Base-by-base conservation (phyloP, 2,113 vertebrate genomes). In the Lethenteron camtschaticum region DNA sequence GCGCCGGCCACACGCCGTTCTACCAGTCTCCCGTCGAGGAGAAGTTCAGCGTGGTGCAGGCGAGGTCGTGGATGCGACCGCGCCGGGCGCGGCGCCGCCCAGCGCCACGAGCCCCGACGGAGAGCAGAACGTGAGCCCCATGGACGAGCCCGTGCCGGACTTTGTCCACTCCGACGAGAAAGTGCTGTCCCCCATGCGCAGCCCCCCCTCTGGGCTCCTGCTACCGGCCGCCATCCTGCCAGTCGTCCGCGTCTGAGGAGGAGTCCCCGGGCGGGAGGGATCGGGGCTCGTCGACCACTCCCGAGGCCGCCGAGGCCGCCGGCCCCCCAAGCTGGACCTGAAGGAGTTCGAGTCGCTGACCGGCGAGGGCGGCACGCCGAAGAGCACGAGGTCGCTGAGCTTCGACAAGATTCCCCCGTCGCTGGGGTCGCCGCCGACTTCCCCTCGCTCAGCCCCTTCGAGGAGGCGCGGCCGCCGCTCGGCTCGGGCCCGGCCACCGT, bases 21-120 rank as follows among this genome's bases (percentile, higher is more conserved):
- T 86, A 85, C 74, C 86, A 90, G 75, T 95, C 94, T 16, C 94
- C 94, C 1, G 82, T 89, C 11, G 89, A 96, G 69, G 92, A 96
- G 41, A 66, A 66, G 24, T 7, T 41, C 41, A 41, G 41, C 41
- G 6, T 41, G 41, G 41, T 41, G 41, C 41, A 41, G 41, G n/a
- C 63, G 9, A 66, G 24, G n/a, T 24, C 24, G n/a, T 66, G 10
- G 63, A 66, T 66, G 24, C 63, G 10, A 16, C 63, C 63, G 63
- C 9, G 24, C 63, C 24, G 2, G 63, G n/a, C n/a, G 63, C 63
- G n/a, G 63, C 63, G 24, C 63, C 63, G 9, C 63, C n/a, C n/a
- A 24, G 24, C n/a, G 63, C n/a, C 24, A 16, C 63, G 24, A 66
- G 63, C 24, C 9, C 63, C 9, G 63, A 66, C 10, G 10, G 63